These are phyloP conservation scores for Drosophila lacteicornis DNA, from an alignment of 1,140 invertebrate genomes.

Conservation along the genomic window DNA sequence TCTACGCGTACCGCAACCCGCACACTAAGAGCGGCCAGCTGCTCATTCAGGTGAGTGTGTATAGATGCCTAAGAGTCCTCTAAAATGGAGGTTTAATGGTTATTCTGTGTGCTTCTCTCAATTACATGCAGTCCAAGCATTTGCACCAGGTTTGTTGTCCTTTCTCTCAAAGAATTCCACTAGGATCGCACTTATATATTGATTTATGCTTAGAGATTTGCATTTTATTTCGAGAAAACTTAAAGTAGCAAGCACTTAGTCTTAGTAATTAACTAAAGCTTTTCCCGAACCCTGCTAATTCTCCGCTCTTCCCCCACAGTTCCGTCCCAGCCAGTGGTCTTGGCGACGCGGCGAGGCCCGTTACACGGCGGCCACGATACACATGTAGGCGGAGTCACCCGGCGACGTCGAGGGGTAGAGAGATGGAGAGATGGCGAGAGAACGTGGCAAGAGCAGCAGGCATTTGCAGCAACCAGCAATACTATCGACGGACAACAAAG, in stretches of 20 bases:
- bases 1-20: slow-evolving; percentile 98
- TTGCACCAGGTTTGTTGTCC: slow-evolving; percentile 79
- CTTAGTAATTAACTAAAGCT: slow-evolving; percentile 10
- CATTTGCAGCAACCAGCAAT: slow-evolving; percentile 12
- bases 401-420: slow-evolving; percentile 25
- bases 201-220: neutral
- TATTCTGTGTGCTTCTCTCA: slow-evolving; percentile 29
- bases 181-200: neutral
- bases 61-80: neutral
- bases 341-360: slow-evolving; percentile 94
- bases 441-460: slow-evolving; percentile 19
- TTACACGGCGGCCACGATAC: slow-evolving; percentile 96
- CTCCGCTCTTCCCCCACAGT: slow-evolving; percentile 87
- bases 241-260: no score
- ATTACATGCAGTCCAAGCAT: slow-evolving; percentile 83
- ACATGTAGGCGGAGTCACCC: slow-evolving; percentile 88
- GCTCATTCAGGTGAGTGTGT: slow-evolving; percentile 93
- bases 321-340: slow-evolving; percentile 96
- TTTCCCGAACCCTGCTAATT: slow-evolving; percentile 5
- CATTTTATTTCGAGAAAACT: neutral
- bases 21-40: slow-evolving; percentile 97
- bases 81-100: neutral
- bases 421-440: slow-evolving; percentile 36
- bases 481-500: slow-evolving; percentile 3
- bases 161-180: neutral